Evolutionary conservation across 1,140 invertebrate genomes (phyloP).

Genomic region (Bombus impatiens): DNA sequence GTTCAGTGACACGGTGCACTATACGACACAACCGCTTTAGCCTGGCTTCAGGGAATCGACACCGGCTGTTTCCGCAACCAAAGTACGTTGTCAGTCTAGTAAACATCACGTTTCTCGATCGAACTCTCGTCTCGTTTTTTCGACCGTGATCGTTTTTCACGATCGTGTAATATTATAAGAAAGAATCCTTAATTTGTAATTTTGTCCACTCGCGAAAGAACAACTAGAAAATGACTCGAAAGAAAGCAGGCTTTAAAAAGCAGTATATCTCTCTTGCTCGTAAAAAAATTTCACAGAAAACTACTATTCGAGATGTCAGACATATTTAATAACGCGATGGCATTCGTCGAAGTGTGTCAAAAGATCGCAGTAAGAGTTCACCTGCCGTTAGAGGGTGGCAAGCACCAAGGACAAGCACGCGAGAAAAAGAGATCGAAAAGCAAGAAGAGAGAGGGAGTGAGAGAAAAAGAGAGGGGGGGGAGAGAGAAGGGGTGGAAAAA

Average conservation of each 20-base stretch:
- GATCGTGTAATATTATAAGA: background rate
- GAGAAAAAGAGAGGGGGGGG: conserved; percentile 3
- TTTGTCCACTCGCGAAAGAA: no score
- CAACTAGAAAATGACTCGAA: no score
- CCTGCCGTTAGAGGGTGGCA: conserved; percentile 22
- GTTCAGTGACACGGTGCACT: conserved; percentile 62
- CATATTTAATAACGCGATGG: no score
- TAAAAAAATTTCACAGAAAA: no score
- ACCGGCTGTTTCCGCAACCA: conserved; percentile 28
- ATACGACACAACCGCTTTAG: conserved; percentile 35
- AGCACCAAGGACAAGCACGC: conserved; percentile 27
- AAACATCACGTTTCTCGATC: background rate
- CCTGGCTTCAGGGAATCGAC: conserved; percentile 43
- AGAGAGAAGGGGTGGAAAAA: conserved; percentile 53
- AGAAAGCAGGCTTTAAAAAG: no score
- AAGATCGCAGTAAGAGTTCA: conserved; percentile 23
- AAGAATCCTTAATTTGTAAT: background rate
- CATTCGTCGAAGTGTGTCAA: conserved; percentile 19
- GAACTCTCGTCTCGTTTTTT: background rate
- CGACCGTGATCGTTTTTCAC: background rate
- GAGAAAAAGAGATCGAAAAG: conserved; percentile 20
- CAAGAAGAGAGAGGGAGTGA: background rate
- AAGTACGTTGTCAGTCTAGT: background rate
- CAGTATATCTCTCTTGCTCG: no score
- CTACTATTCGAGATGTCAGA: no score